A percentile compares a stretch with the other conserved stretches of the same genome.
These are phyloP conservation scores for Crocidura indochinensis DNA, from an alignment of 2,797 vertebrate species.

Conservation along the genomic window DNA sequence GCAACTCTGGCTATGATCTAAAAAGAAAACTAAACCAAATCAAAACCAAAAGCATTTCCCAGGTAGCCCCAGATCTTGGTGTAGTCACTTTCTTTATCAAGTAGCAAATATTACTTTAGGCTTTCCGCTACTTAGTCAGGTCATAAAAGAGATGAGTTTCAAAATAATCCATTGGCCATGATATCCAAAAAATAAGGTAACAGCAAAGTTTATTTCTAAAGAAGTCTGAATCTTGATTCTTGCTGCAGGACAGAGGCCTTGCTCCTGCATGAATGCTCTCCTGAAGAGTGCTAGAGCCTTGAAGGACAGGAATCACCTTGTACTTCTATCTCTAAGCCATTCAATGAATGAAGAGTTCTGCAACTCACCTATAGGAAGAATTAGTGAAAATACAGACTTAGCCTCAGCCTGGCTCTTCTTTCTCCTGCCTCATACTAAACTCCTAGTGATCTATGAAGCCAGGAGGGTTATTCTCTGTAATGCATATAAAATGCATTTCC, in stretches of 20 bases:
- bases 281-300: background rate
- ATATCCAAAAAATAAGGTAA: background rate
- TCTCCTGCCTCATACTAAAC: too few relatives aligned
- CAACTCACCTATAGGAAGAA: too few relatives aligned
- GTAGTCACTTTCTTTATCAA: background rate
- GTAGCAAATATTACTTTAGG: background rate
- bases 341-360: too few relatives aligned
- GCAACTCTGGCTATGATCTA: too few relatives aligned
- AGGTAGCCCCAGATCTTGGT: background rate
- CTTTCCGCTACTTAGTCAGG: background rate
- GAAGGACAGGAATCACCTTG: background rate
- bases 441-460: too few relatives aligned
- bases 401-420: too few relatives aligned
- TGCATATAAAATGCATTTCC: too few relatives aligned
- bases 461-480: too few relatives aligned
- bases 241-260: background rate
- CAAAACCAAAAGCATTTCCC: too few relatives aligned
- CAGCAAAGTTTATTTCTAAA: background rate
- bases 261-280: background rate
- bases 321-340: background rate
- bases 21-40: too few relatives aligned
- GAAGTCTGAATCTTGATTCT: too few relatives aligned
- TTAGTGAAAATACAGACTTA: too few relatives aligned
- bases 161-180: background rate
- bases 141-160: conserved; percentile 13